Conservation (phyloP, 2,113 vertebrate genomes). For the Lethenteron camtschaticum region DNA sequence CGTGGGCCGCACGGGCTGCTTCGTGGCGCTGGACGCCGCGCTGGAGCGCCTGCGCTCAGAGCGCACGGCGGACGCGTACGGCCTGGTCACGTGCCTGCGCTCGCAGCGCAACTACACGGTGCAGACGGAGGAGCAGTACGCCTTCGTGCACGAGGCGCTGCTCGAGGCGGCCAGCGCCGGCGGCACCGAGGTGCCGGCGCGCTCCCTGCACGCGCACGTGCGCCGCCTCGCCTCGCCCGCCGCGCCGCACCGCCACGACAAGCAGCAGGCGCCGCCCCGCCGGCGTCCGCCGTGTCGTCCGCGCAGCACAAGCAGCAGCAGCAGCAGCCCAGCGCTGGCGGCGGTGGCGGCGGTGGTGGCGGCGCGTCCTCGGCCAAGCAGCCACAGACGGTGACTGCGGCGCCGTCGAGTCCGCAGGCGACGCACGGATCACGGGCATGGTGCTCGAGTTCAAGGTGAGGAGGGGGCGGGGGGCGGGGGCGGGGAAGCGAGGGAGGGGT, state of each 20-base stretch:
- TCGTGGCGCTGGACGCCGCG: constrained; percentile 95
- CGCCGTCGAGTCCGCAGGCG: constrained; percentile 15
- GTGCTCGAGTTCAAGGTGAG: constrained; percentile 93
- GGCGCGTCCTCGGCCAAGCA: too few species aligned
- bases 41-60: constrained; percentile 83
- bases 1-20: constrained; percentile 77
- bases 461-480: too few species aligned
- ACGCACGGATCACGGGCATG: constrained; percentile 86
- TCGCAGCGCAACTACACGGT: constrained; percentile 97
- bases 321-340: too few species aligned
- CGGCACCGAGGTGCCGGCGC: constrained; percentile 75
- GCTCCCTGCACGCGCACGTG: constrained; percentile 82
- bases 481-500: too few species aligned
- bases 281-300: too few species aligned
- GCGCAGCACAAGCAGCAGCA: too few species aligned
- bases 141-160: constrained; percentile 91
- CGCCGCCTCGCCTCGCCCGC: constrained; percentile 80
- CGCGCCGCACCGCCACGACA: not conserved
- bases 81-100: constrained; percentile 88
- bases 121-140: constrained; percentile 96
- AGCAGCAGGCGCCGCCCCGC: too few species aligned
- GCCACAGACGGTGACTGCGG: too few species aligned
- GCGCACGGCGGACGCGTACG: constrained; percentile 91
- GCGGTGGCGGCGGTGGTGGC: too few species aligned
- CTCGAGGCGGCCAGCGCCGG: constrained; percentile 87